These are phyloP conservation scores for Dinoponera quadriceps DNA, from an alignment of 1,140 invertebrate genomes.

Conservation along the genomic window DNA sequence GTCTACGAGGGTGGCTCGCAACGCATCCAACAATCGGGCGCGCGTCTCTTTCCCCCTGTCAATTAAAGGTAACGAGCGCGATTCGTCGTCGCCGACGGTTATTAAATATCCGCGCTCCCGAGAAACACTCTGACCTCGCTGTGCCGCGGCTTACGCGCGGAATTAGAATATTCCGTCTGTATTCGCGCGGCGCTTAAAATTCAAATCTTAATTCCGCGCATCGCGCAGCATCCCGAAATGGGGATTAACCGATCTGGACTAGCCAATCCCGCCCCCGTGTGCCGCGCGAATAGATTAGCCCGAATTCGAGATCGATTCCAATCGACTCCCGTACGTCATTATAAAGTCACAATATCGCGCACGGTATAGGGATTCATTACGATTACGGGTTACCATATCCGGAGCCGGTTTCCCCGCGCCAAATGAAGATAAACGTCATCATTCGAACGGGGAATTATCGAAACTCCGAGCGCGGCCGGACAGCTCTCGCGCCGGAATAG, in stretches of 20 bases:
- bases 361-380: constrained; percentile 46
- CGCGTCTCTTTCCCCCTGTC: constrained; percentile 7
- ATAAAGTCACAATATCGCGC: constrained; percentile 35
- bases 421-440: constrained; percentile 8
- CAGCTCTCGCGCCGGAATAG: neutral
- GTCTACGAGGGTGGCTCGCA: neutral
- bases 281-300: constrained; percentile 27
- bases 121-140: constrained; percentile 1
- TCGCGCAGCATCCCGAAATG: constrained; percentile 24
- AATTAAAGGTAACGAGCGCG: constrained; percentile 53
- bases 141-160: neutral
- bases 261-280: neutral
- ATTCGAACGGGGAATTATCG: neutral
- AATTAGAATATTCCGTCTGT: constrained; percentile 17
- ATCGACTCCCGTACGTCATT: constrained; percentile 46
- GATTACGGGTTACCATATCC: constrained; percentile 27
- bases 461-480: neutral
- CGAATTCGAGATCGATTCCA: constrained; percentile 37
- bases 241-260: constrained; percentile 19
- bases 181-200: constrained; percentile 20
- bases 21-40: constrained; percentile 1
- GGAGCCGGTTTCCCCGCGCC: neutral
- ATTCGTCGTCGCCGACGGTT: constrained; percentile 1
- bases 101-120: constrained; percentile 39
- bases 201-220: constrained; percentile 41